Conservation (phyloP, 2,888 invertebrate genomes). For the Folsomia manolachei region DNA sequence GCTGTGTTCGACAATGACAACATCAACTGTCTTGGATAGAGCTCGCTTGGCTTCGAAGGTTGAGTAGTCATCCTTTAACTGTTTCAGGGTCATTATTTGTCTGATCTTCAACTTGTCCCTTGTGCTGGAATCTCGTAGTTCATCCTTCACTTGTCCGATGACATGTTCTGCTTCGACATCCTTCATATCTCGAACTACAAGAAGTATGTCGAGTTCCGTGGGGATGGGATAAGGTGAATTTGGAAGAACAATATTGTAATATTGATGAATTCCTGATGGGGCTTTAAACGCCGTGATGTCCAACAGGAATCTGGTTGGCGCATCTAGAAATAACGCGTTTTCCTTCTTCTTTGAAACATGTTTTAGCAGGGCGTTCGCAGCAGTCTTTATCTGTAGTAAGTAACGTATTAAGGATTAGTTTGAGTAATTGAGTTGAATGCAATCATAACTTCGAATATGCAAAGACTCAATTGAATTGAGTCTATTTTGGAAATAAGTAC, state of each 20-base stretch:
- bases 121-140: constrained; percentile 23
- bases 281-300: constrained; percentile 42
- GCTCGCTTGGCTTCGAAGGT: constrained; percentile 45
- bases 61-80: constrained; percentile 44
- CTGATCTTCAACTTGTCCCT: constrained; percentile 36
- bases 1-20: constrained; percentile 37
- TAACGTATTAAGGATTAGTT: constrained; percentile 15
- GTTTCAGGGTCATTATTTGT: constrained; percentile 45
- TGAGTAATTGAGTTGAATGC: not conserved
- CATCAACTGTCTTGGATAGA: constrained; percentile 40
- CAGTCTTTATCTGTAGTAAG: constrained; percentile 32
- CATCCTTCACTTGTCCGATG: constrained; percentile 39
- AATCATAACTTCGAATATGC: too few species aligned
- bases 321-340: constrained; percentile 42
- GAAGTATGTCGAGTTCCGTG: constrained; percentile 36
- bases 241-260: constrained; percentile 44
- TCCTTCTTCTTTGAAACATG: constrained; percentile 33
- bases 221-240: constrained; percentile 33
- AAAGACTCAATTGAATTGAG: too few species aligned
- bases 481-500: too few species aligned
- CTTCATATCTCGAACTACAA: constrained; percentile 42
- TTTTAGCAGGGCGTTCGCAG: constrained; percentile 30
- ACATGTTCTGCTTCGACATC: constrained; percentile 41
- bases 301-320: constrained; percentile 30
- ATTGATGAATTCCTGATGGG: constrained; percentile 34